A percentile compares a stretch with the other conserved stretches of the same genome.
Evolutionary conservation across 1,140 invertebrate species (phyloP).

Genomic region (Epicauta chinensis): DNA sequence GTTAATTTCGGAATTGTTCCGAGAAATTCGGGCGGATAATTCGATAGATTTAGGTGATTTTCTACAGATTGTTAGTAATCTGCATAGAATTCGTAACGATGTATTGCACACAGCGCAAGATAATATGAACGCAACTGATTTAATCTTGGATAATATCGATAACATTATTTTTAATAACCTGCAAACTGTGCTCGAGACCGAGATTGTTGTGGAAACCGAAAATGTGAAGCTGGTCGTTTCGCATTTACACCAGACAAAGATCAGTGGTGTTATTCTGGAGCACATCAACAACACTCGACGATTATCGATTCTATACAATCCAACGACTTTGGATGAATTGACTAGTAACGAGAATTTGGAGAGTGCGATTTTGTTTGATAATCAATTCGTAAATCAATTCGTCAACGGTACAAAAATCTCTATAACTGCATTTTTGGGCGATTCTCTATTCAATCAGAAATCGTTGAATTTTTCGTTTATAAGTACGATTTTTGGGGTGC

Average conservation of each 20-base stretch:
- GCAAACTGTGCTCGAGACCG: constrained; percentile 5
- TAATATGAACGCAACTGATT: constrained; percentile 24
- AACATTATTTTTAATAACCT: background rate
- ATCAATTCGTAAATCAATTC: constrained; percentile 19
- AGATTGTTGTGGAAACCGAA: background rate
- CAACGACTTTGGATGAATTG: constrained; percentile 4
- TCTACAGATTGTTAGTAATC: constrained; percentile 4
- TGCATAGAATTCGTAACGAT: constrained; percentile 5
- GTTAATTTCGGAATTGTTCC: constrained; percentile 13
- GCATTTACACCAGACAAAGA: constrained; percentile 12
- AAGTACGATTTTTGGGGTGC: constrained; percentile 27
- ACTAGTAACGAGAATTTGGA: constrained; percentile 11
- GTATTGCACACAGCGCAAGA: constrained; percentile 21
- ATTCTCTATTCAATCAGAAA: constrained; percentile 28
- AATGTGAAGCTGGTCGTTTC: constrained; percentile 22
- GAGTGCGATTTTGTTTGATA: constrained; percentile 20
- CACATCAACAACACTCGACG: constrained; percentile 5
- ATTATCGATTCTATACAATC: constrained; percentile 1
- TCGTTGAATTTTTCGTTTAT: background rate
- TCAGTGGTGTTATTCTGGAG: constrained; percentile 20
- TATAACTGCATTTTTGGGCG: constrained; percentile 19
- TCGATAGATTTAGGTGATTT: background rate
- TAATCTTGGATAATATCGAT: constrained; percentile 26
- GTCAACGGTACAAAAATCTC: constrained; percentile 10
- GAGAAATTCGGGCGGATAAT: background rate